Evolutionary conservation across 2,888 invertebrate species (phyloP).

Genomic region (Aleiodes alternator): DNA sequence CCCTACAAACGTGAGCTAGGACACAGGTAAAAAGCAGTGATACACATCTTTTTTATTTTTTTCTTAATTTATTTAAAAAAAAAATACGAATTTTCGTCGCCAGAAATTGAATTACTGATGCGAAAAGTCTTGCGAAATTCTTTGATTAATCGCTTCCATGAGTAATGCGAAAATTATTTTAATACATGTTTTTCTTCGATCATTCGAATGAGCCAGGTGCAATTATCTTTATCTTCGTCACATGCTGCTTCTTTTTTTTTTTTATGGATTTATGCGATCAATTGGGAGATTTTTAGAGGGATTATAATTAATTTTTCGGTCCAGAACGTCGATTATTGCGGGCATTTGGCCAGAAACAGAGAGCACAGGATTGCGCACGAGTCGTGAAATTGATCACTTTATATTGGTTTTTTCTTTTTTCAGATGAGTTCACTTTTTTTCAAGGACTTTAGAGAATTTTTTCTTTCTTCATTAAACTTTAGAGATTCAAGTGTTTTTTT

Average conservation of each 20-base stretch:
- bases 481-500: not conserved
- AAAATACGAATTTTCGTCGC: no score
- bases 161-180: constrained; percentile 11
- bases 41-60: no score
- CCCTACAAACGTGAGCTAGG: constrained; percentile 69
- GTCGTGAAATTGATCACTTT: constrained; percentile 28
- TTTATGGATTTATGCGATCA: not conserved
- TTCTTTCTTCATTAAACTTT: not conserved
- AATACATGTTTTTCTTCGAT: not conserved
- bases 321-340: constrained; percentile 33
- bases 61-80: no score
- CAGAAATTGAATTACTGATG: not conserved
- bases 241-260: not conserved
- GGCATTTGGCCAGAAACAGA: constrained; percentile 38
- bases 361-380: constrained; percentile 35
- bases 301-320: constrained; percentile 4
- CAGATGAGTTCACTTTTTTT: not conserved
- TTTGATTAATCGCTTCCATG: constrained; percentile 5
- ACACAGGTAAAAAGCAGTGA: constrained; percentile 68
- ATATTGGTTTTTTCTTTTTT: not conserved
- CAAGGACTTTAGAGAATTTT: not conserved
- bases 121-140: constrained; percentile 22
- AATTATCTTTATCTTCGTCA: not conserved
- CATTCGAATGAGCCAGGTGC: not conserved
- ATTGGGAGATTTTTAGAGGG: not conserved